phyloP scores from a whole-genome alignment of 2,888 invertebrate species.

The Tanytarsus gracilentus region DNA sequence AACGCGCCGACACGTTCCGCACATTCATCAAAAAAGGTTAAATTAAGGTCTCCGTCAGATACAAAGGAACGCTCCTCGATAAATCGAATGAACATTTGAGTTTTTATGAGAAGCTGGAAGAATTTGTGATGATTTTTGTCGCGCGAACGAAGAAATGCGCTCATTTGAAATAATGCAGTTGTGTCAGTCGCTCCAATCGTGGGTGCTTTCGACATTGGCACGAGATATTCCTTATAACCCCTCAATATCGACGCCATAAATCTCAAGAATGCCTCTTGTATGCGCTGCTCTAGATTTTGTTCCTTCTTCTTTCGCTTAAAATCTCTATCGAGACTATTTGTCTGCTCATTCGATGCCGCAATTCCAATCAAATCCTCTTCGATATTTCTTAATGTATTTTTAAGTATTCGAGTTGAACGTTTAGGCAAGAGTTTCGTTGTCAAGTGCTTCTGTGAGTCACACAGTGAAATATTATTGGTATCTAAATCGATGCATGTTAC shows the following conservation, averaged over 20 bases:
- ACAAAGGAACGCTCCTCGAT: slow-evolving; percentile 98
- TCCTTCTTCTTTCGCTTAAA: slow-evolving; percentile 73
- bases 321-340: slow-evolving; percentile 68
- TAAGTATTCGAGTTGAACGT: slow-evolving; percentile 72
- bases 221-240: slow-evolving; percentile 77
- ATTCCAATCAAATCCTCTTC: slow-evolving; percentile 48
- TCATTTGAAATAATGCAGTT: slow-evolving; percentile 87
- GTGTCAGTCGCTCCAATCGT: slow-evolving; percentile 92
- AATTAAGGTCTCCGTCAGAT: slow-evolving; percentile 91
- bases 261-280: slow-evolving; percentile 93
- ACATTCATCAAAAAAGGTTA: slow-evolving; percentile 97
- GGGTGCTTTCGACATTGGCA: slow-evolving; percentile 90
- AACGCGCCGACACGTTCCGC: slow-evolving; percentile 62
- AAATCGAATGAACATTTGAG: slow-evolving; percentile 96
- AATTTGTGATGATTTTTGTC: slow-evolving; percentile 85
- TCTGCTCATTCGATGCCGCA: slow-evolving; percentile 45
- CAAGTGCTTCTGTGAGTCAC: slow-evolving; percentile 78
- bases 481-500: slow-evolving; percentile 98
- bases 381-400: slow-evolving; percentile 66
- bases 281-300: slow-evolving; percentile 80
- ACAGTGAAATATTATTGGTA: slow-evolving; percentile 90
- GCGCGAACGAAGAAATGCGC: slow-evolving; percentile 76
- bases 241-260: slow-evolving; percentile 90
- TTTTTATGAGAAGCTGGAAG: slow-evolving; percentile 79
- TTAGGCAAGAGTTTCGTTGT: slow-evolving; percentile 75